Base-by-base conservation (phyloP, 1,140 invertebrate genomes). In the Neelides sp. region DNA sequence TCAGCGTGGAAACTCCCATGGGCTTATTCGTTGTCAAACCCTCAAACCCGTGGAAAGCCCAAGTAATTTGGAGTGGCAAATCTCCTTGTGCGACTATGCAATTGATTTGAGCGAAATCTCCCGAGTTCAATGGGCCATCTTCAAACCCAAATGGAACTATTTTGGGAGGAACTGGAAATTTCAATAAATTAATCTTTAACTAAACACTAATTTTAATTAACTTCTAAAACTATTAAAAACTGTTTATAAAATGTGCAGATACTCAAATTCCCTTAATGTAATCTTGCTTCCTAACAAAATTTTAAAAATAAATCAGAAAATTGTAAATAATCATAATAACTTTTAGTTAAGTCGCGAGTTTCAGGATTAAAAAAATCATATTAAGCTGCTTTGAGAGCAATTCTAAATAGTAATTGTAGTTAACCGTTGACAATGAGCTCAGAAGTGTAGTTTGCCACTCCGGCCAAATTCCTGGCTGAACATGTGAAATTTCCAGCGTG, bases 31-130 rank as follows among this genome's bases (percentile, higher is more conserved):
- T 48, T 1, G 43, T 44, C 15, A 35, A 22, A 19, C 80, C 75
- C 19, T 42, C 61, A n/a, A 34, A 22, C 30, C 55, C 55, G 69
- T 61, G 43, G 63, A 63, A 65, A 62, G 54, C 28, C 78, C 78
- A 80, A 13, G 68, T 67, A 55, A 79, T 71, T 59, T 68, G 69
- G 62, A 78, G 66, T 26, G 75, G 76, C 37, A 68, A 67, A 63
- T 78, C 76, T n/a, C 76, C 76, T 61, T 77, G 71, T 61, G 73
- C 74, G 47, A 78, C 72, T 24, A 74, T 71, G 66, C 79, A 81
- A 52, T 73, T 74, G 35, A 80, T 68, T 52, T 77, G 76, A 50
- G 75, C 74, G 59, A 76, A 70, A 63, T 77, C 73, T 27, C 77
- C 78, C 64, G 76, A 75, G 44, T 69, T 70, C 39, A 75, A 65